Conservation (phyloP, 2,888 invertebrate genomes). For the Trichogramma evanescens region DNA sequence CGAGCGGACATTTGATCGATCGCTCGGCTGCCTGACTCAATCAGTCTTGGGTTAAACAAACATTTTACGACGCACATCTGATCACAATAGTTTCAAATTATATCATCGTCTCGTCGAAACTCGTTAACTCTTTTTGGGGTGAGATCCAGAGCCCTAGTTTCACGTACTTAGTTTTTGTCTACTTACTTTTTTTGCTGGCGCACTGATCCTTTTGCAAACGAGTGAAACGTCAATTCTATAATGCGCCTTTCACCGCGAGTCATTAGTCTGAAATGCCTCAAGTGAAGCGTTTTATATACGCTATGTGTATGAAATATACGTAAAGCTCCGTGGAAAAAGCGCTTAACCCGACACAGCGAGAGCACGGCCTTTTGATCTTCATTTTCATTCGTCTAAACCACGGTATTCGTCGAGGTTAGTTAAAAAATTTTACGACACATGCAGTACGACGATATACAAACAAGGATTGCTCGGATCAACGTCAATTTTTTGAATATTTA, state of each 20-base stretch:
- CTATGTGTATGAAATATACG: too few relatives aligned
- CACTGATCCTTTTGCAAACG: constrained; percentile 16
- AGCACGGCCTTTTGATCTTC: constrained; percentile 16
- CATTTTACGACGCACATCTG: not conserved
- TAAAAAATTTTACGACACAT: too few relatives aligned
- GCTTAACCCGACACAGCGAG: constrained; percentile 18
- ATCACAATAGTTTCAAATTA: too few relatives aligned
- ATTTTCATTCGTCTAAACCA: constrained; percentile 38
- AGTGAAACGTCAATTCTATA: constrained; percentile 15
- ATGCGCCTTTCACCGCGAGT: constrained; percentile 10
- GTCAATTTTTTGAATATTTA: constrained; percentile 36
- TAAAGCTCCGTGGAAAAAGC: constrained; percentile 20
- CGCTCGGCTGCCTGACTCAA: constrained; percentile 17
- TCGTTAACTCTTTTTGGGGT: not conserved
- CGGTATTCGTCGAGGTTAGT: constrained; percentile 24
- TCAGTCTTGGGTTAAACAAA: constrained; percentile 25
- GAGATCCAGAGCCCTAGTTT: too few relatives aligned
- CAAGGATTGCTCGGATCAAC: constrained; percentile 26
- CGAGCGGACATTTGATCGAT: constrained; percentile 27
- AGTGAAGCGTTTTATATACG: not conserved
- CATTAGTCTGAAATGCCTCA: constrained; percentile 22
- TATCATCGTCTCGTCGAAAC: not conserved
- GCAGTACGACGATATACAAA: not conserved
- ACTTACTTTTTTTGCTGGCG: not conserved
- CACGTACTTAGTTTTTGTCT: not conserved